A percentile compares a stretch with the other conserved stretches of the same genome.
These are phyloP conservation scores for Trissolcus brochymenae DNA, from an alignment of 2,888 invertebrate species.

Conservation along the genomic window DNA sequence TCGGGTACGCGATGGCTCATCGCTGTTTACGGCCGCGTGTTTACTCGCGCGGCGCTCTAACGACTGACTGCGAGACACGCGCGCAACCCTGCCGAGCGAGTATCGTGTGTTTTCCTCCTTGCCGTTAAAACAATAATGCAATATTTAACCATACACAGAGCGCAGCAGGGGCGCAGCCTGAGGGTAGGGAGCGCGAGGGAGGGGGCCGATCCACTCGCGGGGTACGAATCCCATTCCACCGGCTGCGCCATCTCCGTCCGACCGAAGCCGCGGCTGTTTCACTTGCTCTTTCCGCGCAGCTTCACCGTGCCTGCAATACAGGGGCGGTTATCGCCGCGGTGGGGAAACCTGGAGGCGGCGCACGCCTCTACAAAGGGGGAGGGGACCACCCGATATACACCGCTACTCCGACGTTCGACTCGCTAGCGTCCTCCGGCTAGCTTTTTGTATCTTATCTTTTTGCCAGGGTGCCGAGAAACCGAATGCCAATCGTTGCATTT, in stretches of 20 bases:
- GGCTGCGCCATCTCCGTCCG: slow-evolving; percentile 54
- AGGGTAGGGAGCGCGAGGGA: slow-evolving; percentile 63
- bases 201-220: slow-evolving; percentile 36
- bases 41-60: slow-evolving; percentile 63
- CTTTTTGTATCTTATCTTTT: neutral
- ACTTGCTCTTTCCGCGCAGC: slow-evolving; percentile 54
- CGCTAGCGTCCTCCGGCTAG: slow-evolving; percentile 53
- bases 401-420: slow-evolving; percentile 65
- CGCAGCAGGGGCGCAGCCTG: slow-evolving; percentile 61
- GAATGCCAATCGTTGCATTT: slow-evolving; percentile 24
- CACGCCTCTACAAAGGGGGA: slow-evolving; percentile 63
- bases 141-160: slow-evolving; percentile 74
- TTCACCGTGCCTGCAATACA: slow-evolving; percentile 62
- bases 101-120: slow-evolving; percentile 71
- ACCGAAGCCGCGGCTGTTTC: slow-evolving; percentile 52
- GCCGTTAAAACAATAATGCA: slow-evolving; percentile 76
- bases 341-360: slow-evolving; percentile 67
- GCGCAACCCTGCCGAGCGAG: slow-evolving; percentile 61
- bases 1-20: slow-evolving; percentile 4
- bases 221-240: slow-evolving; percentile 48
- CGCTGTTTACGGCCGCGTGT: slow-evolving; percentile 13
- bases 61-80: slow-evolving; percentile 66
- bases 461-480: no score
- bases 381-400: slow-evolving; percentile 51
- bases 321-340: slow-evolving; percentile 65